Evolutionary conservation across 2,113 vertebrate genomes (phyloP).

Genomic region (Paradisaea rubra): DNA sequence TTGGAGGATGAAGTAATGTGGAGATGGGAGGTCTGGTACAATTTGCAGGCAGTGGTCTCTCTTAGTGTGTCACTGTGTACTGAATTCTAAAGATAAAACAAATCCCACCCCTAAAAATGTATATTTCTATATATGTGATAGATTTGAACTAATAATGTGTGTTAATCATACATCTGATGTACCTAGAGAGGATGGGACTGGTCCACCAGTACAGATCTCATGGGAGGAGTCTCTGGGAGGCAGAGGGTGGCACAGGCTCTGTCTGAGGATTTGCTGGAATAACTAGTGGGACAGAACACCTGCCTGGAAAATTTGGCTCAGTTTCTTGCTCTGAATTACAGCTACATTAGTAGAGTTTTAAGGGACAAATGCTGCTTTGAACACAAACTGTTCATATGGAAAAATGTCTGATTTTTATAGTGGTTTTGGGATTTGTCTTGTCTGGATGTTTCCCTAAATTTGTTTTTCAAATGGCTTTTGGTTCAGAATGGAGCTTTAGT

Average conservation of each 20-base stretch:
- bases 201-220: background rate
- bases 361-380: background rate
- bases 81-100: background rate
- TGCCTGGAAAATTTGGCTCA: background rate
- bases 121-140: background rate
- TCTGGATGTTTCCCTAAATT: background rate
- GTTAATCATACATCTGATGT: background rate
- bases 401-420: background rate
- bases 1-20: background rate
- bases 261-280: background rate
- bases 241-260: background rate
- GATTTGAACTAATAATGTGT: background rate
- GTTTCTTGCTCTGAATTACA: background rate
- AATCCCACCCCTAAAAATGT: background rate
- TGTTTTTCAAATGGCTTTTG: background rate
- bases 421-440: background rate
- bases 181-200: background rate
- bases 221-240: background rate
- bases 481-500: background rate
- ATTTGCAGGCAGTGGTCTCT: background rate
- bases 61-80: background rate
- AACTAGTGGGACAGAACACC: background rate
- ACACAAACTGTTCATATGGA: background rate
- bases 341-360: background rate
- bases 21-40: background rate